Evolutionary conservation across 2,797 vertebrate species (phyloP).

Genomic region (Strix occidentalis): DNA sequence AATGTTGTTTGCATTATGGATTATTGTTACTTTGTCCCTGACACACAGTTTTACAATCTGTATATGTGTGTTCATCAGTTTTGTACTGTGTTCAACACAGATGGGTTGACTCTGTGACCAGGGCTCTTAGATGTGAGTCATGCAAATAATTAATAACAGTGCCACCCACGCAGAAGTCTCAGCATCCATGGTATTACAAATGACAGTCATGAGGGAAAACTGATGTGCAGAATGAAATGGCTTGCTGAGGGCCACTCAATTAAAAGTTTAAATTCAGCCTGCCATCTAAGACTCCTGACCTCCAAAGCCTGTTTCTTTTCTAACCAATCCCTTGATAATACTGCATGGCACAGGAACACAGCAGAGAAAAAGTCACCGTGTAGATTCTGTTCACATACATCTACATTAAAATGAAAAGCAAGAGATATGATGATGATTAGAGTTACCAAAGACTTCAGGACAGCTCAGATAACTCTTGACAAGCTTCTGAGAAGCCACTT

Average conservation of each 20-base stretch:
- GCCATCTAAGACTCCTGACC: neutral
- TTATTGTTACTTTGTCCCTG: neutral
- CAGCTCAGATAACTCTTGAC: neutral
- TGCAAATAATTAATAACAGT: slow-evolving; percentile 17
- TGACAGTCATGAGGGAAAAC: neutral
- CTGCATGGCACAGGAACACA: neutral
- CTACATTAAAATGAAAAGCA: neutral
- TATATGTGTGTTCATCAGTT: neutral
- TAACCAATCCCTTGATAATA: neutral
- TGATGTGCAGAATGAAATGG: neutral
- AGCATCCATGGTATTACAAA: neutral
- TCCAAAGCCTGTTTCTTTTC: neutral
- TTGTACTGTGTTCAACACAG: neutral
- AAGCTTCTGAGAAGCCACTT: fast-evolving
- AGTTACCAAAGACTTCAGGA: neutral
- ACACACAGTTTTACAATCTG: neutral
- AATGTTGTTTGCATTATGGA: neutral
- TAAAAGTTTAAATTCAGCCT: neutral
- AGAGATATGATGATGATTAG: neutral
- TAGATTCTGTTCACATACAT: neutral
- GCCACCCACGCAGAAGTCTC: neutral
- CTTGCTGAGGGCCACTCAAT: neutral
- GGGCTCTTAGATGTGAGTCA: neutral
- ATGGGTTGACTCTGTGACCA: neutral
- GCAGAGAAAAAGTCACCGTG: fast-evolving